Base-by-base conservation (phyloP, 2,888 invertebrate genomes). In the Luperina testacea region DNA sequence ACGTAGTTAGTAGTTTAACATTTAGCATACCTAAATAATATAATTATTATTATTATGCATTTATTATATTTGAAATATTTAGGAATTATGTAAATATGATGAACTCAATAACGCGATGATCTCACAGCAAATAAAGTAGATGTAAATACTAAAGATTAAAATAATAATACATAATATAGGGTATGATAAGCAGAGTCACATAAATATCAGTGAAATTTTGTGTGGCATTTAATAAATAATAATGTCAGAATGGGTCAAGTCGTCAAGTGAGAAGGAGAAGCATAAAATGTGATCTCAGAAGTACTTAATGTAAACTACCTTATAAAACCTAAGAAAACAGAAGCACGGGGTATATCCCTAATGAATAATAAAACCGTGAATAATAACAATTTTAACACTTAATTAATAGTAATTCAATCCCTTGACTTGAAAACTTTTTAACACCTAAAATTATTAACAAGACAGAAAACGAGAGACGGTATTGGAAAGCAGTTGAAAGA, bases 51-150 rank as follows among this genome's bases (percentile, higher is more conserved):
- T 32, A 32, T 32, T 77, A 73, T 64, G 7, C 61, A 74, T 68
- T 38, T 75, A 75, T 65, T 45, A 32, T 61, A 59, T 45, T 77
- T 76, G 8, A 38, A 71, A 32, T 67, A 71, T 81, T 77, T 71
- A 73, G 64, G 74, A 78, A 79, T n/a, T 64, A 85, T 85, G 84
- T 85, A 85, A 78, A 85, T 85, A 85, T 82, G 48, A 78, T 81
- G 82, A 78, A 85, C 79, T 82, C 82, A 53, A 76, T 42, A 74
- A 85, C 82, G 84, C 84, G 84, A 85, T 82, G 84, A 85, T 85
- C 84, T 85, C 82, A 85, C 84, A 65, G 85, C 74, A 85, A 85
- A 85, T 82, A 78, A 75, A 59, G 72, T 85, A 85, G 84, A 63
- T 85, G 84, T 85, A 85, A 67, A 85, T 84, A 84, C 11, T 77